A percentile compares a stretch with the other conserved stretches of the same genome.
Evolutionary conservation across 2,888 invertebrate genomes (phyloP).

Genomic region (Hydriomena furcata): DNA sequence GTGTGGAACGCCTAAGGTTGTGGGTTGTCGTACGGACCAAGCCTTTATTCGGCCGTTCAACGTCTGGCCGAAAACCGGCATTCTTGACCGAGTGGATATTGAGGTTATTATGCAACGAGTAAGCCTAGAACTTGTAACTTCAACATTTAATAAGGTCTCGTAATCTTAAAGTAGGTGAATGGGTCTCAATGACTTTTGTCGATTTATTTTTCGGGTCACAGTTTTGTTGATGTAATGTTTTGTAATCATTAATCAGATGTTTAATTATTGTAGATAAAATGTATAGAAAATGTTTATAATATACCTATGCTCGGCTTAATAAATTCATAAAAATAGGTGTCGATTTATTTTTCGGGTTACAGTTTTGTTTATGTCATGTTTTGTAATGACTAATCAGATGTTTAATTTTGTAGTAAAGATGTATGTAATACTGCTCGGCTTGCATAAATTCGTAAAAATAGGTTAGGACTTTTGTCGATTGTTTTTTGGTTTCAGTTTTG

Average conservation of each 20-base stretch:
- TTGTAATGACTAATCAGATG: too few species aligned
- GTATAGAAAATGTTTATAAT: not conserved
- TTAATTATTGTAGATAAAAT: not conserved
- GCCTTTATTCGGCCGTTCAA: conserved; percentile 17
- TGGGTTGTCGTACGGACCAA: conserved; percentile 7
- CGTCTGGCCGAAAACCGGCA: conserved; percentile 24
- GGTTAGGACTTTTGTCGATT: too few species aligned
- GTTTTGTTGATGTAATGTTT: conserved; percentile 22
- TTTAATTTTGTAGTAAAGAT: too few species aligned
- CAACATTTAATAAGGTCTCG: conserved; percentile 35
- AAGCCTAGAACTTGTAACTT: conserved; percentile 37
- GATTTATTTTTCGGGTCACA: conserved; percentile 26
- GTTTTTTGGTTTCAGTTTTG: too few species aligned
- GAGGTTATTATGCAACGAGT: conserved; percentile 31
- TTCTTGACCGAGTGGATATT: conserved; percentile 28
- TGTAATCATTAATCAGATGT: conserved; percentile 14
- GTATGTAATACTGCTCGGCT: too few species aligned
- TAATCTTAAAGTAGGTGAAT: conserved; percentile 35
- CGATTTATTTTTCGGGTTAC: too few species aligned
- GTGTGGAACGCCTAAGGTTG: too few species aligned
- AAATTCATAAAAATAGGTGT: too few species aligned
- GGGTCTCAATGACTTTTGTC: conserved; percentile 22
- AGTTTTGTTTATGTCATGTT: too few species aligned
- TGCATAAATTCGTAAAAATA: too few species aligned
- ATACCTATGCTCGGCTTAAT: too few species aligned